A percentile compares a stretch with the other conserved stretches of the same genome.
phyloP scores from a whole-genome alignment of 2,888 invertebrate species.

The Melanotus villosus region DNA sequence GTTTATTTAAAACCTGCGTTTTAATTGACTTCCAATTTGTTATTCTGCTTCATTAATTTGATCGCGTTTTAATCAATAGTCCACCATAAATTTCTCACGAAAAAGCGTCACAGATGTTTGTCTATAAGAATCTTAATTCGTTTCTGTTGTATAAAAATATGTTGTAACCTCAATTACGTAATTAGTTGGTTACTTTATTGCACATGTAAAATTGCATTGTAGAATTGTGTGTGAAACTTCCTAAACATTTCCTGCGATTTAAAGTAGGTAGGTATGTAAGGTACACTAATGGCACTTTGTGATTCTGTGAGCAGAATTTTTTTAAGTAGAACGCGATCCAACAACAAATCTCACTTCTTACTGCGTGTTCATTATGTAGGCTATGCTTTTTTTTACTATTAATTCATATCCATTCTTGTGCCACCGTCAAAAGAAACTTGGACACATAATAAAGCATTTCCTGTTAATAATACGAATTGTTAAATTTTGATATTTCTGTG shows the following conservation, averaged over 20 bases:
- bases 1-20: too few species aligned
- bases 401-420: neutral
- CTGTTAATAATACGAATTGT: too few species aligned
- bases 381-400: neutral
- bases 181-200: neutral
- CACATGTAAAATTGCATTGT: neutral
- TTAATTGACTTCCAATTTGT: too few species aligned
- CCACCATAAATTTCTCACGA: neutral
- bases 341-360: neutral
- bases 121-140: neutral
- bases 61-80: too few species aligned
- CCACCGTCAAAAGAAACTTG: too few species aligned
- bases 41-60: too few species aligned
- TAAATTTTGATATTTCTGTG: too few species aligned
- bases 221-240: slow-evolving; percentile 8
- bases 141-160: neutral
- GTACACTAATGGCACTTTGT: slow-evolving; percentile 4
- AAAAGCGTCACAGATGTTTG: neutral
- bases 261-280: neutral
- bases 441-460: too few species aligned
- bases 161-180: neutral
- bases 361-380: neutral
- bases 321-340: neutral
- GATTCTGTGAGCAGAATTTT: neutral
- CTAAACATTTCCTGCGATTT: slow-evolving; percentile 8